These are phyloP conservation scores for Stomatorhinus walkeri DNA, from an alignment of 2,797 vertebrate species.

Conservation along the genomic window DNA sequence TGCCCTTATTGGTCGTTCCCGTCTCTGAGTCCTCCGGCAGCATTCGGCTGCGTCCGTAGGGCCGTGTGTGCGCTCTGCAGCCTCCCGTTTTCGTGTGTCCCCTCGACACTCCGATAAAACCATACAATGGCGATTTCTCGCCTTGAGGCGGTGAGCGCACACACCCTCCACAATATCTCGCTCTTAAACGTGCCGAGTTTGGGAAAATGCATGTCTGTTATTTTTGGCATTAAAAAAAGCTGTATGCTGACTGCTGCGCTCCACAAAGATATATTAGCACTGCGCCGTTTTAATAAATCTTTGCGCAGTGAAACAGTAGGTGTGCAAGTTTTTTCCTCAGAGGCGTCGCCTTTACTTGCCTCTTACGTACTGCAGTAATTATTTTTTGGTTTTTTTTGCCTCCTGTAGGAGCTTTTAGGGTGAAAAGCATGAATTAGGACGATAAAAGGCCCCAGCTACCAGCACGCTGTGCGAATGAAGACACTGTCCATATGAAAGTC, in stretches of 20 bases:
- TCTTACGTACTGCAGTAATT: not conserved
- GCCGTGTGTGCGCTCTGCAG: not conserved
- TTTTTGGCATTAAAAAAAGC: slow-evolving; percentile 3
- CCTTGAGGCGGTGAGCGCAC: not conserved
- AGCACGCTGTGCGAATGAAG: not conserved
- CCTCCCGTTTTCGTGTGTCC: not conserved
- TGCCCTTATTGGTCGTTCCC: not conserved
- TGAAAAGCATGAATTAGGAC: not conserved
- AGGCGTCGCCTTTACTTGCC: not conserved
- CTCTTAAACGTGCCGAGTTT: not conserved
- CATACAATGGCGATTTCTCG: not conserved
- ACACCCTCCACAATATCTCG: not conserved
- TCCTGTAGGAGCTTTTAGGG: not conserved
- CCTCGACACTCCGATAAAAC: not conserved
- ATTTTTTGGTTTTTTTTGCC: not conserved
- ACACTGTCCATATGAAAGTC: not conserved
- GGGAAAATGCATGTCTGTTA: not conserved
- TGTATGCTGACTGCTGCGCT: not conserved
- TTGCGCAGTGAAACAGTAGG: not conserved
- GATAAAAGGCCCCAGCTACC: not conserved
- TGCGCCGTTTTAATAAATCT: slow-evolving; percentile 12
- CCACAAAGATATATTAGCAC: slow-evolving; percentile 6
- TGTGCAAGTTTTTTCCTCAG: not conserved
- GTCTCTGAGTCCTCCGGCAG: not conserved
- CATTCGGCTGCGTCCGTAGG: not conserved